Percentiles rank a stretch among this genome's conserved stretches.
Conservation (phyloP, 1,140 invertebrate species). For the Drosophila takahashii region DNA sequence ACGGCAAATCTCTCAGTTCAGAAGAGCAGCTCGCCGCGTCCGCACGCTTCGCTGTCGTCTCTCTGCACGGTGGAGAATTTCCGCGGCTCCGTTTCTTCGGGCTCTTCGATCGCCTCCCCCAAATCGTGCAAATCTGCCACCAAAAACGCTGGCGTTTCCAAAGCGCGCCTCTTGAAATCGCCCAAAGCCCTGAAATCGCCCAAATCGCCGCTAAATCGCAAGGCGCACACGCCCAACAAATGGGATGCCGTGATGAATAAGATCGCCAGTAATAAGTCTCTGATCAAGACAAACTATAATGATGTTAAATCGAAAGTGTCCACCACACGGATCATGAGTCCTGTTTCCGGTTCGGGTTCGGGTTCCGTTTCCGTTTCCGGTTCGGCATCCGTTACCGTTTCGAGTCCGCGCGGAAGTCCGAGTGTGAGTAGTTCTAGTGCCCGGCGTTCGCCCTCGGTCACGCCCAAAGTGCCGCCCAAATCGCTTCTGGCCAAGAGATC, state of each 20-base stretch:
- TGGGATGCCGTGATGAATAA: conserved; percentile 94
- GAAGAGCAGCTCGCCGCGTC: conserved; percentile 67
- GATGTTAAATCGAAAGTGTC: conserved; percentile 93
- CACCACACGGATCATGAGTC: conserved; percentile 70
- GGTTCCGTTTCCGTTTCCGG: conserved; percentile 18
- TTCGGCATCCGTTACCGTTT: conserved; percentile 7
- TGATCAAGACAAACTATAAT: conserved; percentile 90
- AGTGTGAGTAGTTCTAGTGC: conserved; percentile 60
- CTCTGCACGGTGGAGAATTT: conserved; percentile 67
- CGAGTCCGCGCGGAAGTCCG: conserved; percentile 46
- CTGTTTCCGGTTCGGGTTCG: conserved; percentile 19
- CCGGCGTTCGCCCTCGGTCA: conserved; percentile 58
- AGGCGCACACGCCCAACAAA: conserved; percentile 85
- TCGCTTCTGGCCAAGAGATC: conserved; percentile 43
- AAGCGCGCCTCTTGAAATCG: conserved; percentile 41
- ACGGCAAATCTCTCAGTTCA: conserved; percentile 66
- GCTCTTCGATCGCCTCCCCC: conserved; percentile 61
- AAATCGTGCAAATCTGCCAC: conserved; percentile 54
- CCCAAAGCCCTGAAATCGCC: conserved; percentile 30
- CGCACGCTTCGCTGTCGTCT: conserved; percentile 70
- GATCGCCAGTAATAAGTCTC: conserved; percentile 89
- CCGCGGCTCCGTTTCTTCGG: conserved; percentile 39
- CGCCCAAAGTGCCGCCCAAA: conserved; percentile 44
- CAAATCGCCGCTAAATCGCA: conserved; percentile 79
- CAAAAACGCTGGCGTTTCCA: conserved; percentile 9